Evolutionary conservation across 2,888 invertebrate species (phyloP).

Genomic region (Schizaphis graminum): DNA sequence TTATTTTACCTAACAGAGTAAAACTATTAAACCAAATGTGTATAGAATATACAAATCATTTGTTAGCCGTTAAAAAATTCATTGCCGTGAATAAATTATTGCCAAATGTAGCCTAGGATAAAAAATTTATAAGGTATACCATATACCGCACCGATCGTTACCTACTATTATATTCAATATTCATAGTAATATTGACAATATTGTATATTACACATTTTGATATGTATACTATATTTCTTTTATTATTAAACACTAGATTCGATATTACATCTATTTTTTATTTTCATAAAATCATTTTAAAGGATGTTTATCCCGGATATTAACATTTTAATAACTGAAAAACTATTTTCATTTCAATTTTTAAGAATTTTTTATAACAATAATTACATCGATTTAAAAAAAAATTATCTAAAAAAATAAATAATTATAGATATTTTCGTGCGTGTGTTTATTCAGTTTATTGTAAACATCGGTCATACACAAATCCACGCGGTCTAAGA

Average conservation of each 20-base stretch:
- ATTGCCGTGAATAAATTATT: background rate
- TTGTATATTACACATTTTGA: background rate
- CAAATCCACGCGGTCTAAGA: background rate
- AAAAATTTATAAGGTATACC: background rate
- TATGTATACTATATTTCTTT: too few relatives aligned
- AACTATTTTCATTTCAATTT: too few relatives aligned
- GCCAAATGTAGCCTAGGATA: background rate
- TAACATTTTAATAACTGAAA: too few relatives aligned
- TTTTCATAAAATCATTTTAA: too few relatives aligned
- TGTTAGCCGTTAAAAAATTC: background rate
- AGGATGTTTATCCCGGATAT: too few relatives aligned
- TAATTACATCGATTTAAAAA: too few relatives aligned
- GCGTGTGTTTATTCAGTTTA: too few relatives aligned
- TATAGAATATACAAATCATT: background rate
- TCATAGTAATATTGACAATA: too few relatives aligned
- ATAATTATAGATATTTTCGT: background rate
- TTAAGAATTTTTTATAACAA: too few relatives aligned
- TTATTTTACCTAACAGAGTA: background rate
- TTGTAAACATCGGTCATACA: background rate
- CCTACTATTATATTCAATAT: background rate
- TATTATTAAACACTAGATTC: too few relatives aligned
- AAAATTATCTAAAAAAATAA: too few relatives aligned
- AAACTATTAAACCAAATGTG: background rate
- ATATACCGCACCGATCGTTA: background rate
- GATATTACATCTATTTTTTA: too few relatives aligned